Evolutionary conservation across 2,888 invertebrate genomes (phyloP), one percentile per base, ranked within the genome.

Genomic region (Perizoma flavofasciatum): DNA sequence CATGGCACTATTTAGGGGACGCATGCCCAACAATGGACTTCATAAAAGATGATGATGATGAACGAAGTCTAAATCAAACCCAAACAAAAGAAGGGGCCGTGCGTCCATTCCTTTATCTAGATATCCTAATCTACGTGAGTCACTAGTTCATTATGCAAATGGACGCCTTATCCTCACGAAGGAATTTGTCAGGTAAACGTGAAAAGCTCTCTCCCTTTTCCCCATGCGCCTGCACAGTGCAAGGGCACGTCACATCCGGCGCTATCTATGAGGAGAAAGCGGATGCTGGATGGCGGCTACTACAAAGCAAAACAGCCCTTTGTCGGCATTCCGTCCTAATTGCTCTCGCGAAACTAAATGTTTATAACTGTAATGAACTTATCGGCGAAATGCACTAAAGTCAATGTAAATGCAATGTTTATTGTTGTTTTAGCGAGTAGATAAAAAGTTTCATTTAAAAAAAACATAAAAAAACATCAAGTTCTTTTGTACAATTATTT

Each of bases 101-200:
- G 52, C 7, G 22, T 10, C 10, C 35, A 47, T 46, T 46, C 7
- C 34, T 34, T 43, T 41, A 22, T 22, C 22, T 6, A 40, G 41
- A 4, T 45, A 45, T 44, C 34, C 8, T 64, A 73, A 73, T 76
- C 74, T 73, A 71, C 65, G 72, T 86, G 82, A 87, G 70, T 86
- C 86, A 83, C 10, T 69, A 68, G 68, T 73, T 75, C 68, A 65
- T 77, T 75, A 71, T 72, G 70, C 74, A 82, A 81, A 81, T 77
- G 70, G 63, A 67, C 69, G 65, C 67, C 70, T 81, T 83, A 82
- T 81, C 79, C 81, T 68, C 50, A 65, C 78, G 65, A 66, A 72
- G 90, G 91, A 91, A 91, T 91, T 77, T 90, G 82, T 87, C 90
- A 79, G 78, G 88, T 83, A 86, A 86, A 86, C 82, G 90, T 89